These are phyloP conservation scores for Vanessa atalanta DNA, from an alignment of 1,140 invertebrate species.

Conservation along the genomic window DNA sequence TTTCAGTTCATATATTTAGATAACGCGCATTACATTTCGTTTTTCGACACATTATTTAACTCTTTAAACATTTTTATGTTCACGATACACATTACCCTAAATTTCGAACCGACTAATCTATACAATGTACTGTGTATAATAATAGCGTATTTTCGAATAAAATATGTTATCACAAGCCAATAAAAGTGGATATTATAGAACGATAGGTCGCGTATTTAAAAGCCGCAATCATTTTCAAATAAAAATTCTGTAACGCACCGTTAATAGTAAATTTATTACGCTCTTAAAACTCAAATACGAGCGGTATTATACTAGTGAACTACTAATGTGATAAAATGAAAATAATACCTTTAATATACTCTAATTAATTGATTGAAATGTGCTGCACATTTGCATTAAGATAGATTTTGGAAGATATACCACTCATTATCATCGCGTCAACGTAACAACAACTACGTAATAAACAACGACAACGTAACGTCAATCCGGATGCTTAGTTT, in stretches of 20 bases:
- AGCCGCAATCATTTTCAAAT: slow-evolving; percentile 7
- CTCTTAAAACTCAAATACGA: slow-evolving; percentile 3
- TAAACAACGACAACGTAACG: too few species aligned
- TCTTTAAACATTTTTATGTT: slow-evolving; percentile 7
- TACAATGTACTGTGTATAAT: slow-evolving; percentile 16
- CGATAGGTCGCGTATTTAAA: slow-evolving; percentile 32
- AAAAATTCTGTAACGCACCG: slow-evolving; percentile 16
- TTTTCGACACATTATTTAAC: slow-evolving; percentile 1
- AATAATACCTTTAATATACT: too few species aligned
- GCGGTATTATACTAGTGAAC: background rate
- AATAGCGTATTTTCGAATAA: slow-evolving; percentile 32
- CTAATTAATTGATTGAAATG: too few species aligned
- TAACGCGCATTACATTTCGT: slow-evolving; percentile 2
- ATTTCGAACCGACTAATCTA: slow-evolving; percentile 14
- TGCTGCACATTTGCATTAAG: too few species aligned
- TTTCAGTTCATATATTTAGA: slow-evolving; percentile 18
- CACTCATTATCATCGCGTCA: too few species aligned
- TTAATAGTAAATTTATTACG: slow-evolving; percentile 7
- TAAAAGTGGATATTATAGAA: slow-evolving; percentile 33
- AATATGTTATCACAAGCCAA: slow-evolving; percentile 32
- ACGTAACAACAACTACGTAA: too few species aligned
- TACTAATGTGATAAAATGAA: too few species aligned
- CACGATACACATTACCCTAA: background rate
- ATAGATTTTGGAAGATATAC: too few species aligned
- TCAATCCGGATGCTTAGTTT: too few species aligned